Percentiles rank a stretch among this genome's conserved stretches.
Evolutionary conservation across 2,888 invertebrate genomes (phyloP).

Genomic region (Latheticus oryzae): DNA sequence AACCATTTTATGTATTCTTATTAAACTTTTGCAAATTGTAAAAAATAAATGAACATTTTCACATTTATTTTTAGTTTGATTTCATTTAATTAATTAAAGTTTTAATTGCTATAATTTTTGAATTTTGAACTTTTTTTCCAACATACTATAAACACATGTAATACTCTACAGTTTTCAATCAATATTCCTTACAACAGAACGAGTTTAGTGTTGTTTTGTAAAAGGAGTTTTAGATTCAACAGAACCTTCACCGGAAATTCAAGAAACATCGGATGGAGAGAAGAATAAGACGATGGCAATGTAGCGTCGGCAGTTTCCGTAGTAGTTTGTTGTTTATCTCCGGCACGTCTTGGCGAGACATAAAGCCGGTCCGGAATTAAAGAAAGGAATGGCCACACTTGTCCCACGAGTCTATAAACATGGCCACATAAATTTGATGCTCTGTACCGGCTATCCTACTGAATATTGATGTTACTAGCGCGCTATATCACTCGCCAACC

Average conservation of each 20-base stretch:
- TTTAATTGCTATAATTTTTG: too few relatives aligned
- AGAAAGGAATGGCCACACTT: conserved; percentile 66
- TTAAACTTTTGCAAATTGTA: too few relatives aligned
- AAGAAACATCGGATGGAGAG: conserved; percentile 24
- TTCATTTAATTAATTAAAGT: too few relatives aligned
- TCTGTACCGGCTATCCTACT: conserved; percentile 61
- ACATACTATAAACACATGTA: too few relatives aligned
- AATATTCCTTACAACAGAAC: too few relatives aligned
- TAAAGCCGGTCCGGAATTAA: conserved; percentile 65
- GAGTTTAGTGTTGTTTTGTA: too few relatives aligned
- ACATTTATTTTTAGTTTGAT: too few relatives aligned
- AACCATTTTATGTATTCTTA: too few relatives aligned
- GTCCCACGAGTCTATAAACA: conserved; percentile 67
- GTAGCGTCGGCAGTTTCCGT: conserved; percentile 43
- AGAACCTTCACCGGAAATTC: conserved; percentile 24
- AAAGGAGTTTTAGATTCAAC: conserved; percentile 31
- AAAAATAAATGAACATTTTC: too few relatives aligned
- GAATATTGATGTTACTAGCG: conserved; percentile 66
- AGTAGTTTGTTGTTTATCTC: conserved; percentile 58
- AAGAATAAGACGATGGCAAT: conserved; percentile 35
- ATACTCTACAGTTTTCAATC: too few relatives aligned
- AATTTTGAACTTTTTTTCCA: too few relatives aligned
- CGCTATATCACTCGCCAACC: conserved; percentile 60
- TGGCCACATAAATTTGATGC: conserved; percentile 68
- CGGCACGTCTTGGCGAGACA: conserved; percentile 64